Evolutionary conservation across 2,888 invertebrate genomes (phyloP).

Genomic region (Palloptera scutellata): DNA sequence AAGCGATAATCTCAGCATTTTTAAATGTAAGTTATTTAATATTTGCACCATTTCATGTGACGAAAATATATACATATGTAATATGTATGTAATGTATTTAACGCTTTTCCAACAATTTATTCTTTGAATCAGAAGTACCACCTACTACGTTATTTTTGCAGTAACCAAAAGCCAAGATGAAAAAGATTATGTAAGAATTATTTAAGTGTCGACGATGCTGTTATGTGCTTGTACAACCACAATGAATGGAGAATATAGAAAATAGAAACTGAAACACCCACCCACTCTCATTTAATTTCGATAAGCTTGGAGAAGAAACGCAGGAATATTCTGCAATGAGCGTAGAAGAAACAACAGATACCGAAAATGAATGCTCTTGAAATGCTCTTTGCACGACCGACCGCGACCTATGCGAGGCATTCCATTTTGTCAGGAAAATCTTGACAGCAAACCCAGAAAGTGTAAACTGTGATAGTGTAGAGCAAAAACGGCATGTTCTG

Average conservation of each 20-base stretch:
- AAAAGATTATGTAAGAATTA: not conserved
- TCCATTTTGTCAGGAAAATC: not conserved
- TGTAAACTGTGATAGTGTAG: not conserved
- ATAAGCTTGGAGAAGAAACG: not conserved
- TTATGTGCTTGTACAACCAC: not conserved
- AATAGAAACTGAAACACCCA: not conserved
- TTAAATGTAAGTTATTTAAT: no score
- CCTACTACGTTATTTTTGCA: not conserved
- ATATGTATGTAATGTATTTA: no score
- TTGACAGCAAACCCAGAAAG: not conserved
- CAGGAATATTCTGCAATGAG: not conserved
- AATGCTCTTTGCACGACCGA: no score
- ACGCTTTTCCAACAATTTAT: no score
- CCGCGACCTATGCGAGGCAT: slow-evolving; percentile 1
- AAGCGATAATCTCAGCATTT: no score
- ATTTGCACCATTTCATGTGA: no score
- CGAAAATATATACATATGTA: no score
- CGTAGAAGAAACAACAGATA: not conserved
- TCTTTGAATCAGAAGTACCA: not conserved
- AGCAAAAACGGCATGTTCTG: not conserved
- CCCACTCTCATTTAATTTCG: not conserved
- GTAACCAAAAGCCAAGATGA: not conserved
- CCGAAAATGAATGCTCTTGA: not conserved
- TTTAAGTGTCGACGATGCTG: not conserved
- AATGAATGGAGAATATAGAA: not conserved